A percentile compares a stretch with the other conserved stretches of the same genome.
Conservation (phyloP, 2,113 vertebrate genomes). For the Macaca mulatta region DNA sequence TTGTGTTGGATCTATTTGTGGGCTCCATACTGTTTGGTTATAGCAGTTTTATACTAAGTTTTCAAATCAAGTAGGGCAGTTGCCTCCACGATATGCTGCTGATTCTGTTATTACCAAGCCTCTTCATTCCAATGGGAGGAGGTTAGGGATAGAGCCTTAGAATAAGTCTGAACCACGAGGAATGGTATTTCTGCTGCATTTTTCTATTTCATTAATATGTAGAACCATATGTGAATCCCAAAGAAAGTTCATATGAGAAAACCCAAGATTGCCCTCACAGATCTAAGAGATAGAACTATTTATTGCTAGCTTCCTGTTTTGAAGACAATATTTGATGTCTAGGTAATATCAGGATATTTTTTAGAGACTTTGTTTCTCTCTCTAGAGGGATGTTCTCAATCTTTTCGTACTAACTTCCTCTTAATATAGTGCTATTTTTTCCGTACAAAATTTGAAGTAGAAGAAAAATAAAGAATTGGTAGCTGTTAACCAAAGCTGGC, state of each 20-base stretch:
- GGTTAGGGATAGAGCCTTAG: background rate
- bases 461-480: background rate
- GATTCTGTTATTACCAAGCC: background rate
- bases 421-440: background rate
- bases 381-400: background rate
- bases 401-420: background rate
- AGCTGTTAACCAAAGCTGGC: background rate
- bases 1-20: background rate
- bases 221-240: background rate
- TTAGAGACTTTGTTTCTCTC: background rate
- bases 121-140: background rate
- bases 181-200: background rate
- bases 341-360: background rate
- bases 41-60: background rate
- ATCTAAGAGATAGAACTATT: background rate
- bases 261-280: background rate
- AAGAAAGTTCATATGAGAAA: background rate
- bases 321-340: background rate
- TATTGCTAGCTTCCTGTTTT: background rate
- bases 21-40: background rate
- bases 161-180: background rate
- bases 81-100: background rate
- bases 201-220: background rate
- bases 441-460: background rate
- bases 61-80: background rate